A percentile compares a stretch with the other conserved stretches of the same genome.
These are phyloP conservation scores for Psittacus erithacus DNA, from an alignment of 2,113 vertebrate species.

Conservation along the genomic window DNA sequence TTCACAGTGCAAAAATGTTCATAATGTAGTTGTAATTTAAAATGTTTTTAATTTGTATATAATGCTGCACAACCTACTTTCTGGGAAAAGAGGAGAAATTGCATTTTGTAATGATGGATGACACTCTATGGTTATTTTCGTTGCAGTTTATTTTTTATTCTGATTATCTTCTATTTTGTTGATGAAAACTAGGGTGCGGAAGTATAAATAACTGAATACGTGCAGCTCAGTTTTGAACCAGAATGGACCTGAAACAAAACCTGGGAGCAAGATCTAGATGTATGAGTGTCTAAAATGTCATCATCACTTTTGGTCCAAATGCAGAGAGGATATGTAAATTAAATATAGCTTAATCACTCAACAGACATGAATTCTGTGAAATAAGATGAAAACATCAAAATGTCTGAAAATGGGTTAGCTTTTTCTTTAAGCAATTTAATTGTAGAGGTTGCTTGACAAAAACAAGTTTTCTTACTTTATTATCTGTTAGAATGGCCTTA, in stretches of 20 bases:
- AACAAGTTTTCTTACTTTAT: conserved; percentile 22
- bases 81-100: neutral
- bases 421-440: conserved; percentile 49
- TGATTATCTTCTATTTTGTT: neutral
- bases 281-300: neutral
- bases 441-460: conserved; percentile 4
- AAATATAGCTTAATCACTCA: neutral
- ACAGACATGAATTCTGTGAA: neutral
- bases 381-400: conserved; percentile 1
- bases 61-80: neutral
- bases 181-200: neutral
- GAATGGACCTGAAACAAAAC: neutral
- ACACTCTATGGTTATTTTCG: neutral
- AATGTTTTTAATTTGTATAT: neutral
- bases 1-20: neutral
- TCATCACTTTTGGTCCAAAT: neutral
- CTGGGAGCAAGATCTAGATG: neutral
- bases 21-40: neutral
- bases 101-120: neutral
- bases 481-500: conserved; percentile 44
- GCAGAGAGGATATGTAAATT: neutral
- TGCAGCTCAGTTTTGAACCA: neutral
- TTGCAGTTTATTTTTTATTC: neutral
- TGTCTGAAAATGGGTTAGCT: conserved; percentile 44
- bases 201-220: neutral